Percentiles rank a stretch among this genome's conserved stretches.
These are phyloP conservation scores for Mycetomoellerius zeteki DNA, from an alignment of 1,140 invertebrate species.

Conservation along the genomic window DNA sequence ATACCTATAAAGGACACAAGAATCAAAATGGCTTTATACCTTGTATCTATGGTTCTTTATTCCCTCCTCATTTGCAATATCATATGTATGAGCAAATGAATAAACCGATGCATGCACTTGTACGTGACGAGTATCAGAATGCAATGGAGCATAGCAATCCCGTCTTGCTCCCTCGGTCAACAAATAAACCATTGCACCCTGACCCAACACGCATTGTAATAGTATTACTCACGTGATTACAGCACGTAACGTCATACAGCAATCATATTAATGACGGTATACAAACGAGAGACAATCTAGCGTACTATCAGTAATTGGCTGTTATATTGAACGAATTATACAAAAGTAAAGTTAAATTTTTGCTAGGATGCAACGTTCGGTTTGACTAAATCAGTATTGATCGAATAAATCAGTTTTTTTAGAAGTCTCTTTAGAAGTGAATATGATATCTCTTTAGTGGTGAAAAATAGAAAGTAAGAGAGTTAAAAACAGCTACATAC, in stretches of 20 bases:
- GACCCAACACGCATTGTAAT: constrained; percentile 9
- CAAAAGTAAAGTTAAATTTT: constrained; percentile 2
- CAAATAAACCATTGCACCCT: constrained; percentile 39
- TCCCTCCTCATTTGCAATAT: not conserved
- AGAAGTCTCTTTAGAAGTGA: not conserved
- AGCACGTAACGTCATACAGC: constrained; percentile 39
- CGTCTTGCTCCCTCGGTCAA: constrained; percentile 41
- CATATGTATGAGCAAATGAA: constrained; percentile 6
- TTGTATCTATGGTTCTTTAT: not conserved
- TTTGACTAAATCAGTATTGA: not conserved
- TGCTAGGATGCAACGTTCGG: no score
- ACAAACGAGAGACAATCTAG: not conserved
- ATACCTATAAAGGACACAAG: no score
- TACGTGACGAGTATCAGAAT: constrained; percentile 33
- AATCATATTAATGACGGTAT: constrained; percentile 49
- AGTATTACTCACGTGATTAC: constrained; percentile 54
- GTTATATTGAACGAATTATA: not conserved
- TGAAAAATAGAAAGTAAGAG: not conserved
- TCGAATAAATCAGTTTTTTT: not conserved
- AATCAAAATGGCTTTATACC: not conserved
- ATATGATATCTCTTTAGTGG: no score
- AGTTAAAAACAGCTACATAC: constrained; percentile 20
- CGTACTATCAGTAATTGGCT: constrained; percentile 1
- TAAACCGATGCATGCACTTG: constrained; percentile 32
- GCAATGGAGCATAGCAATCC: constrained; percentile 43